A percentile compares a stretch with the other conserved stretches of the same genome.
phyloP scores from a whole-genome alignment of 2,113 vertebrate species.

The Istiophorus platypterus region DNA sequence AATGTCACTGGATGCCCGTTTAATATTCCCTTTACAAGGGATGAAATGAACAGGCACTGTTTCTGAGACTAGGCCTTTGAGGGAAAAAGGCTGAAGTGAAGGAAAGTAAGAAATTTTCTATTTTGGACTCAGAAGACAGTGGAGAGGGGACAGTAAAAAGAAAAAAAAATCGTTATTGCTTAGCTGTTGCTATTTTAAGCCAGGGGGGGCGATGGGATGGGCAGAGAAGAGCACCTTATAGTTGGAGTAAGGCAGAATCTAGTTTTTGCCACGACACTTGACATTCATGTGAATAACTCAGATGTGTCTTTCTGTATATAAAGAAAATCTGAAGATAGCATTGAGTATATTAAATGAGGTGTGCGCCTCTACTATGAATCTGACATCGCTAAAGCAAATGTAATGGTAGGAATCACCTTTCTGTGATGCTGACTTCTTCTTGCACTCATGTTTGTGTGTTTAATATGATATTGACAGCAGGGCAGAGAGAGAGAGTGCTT shows the following conservation, averaged over 20 bases:
- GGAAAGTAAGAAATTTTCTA: constrained; percentile 38
- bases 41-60: constrained; percentile 32
- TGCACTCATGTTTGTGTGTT: constrained; percentile 77
- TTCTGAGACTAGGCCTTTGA: constrained; percentile 17
- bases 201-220: constrained; percentile 15
- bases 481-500: constrained; percentile 32
- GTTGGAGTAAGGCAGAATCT: constrained; percentile 12
- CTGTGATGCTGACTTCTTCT: too few species aligned
- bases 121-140: constrained; percentile 32
- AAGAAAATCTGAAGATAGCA: constrained; percentile 24
- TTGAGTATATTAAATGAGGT: constrained; percentile 13
- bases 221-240: constrained; percentile 31
- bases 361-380: constrained; percentile 50
- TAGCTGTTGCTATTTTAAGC: constrained; percentile 47
- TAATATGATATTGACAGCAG: constrained; percentile 73
- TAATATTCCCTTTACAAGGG: constrained; percentile 42
- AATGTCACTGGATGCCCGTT: constrained; percentile 47
- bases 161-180: constrained; percentile 15
- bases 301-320: not conserved
- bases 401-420: constrained; percentile 80
- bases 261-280: constrained; percentile 35
- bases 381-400: constrained; percentile 53
- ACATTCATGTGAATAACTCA: constrained; percentile 48
- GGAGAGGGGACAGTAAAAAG: not conserved
- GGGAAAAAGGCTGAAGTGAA: constrained; percentile 15